A percentile compares a stretch with the other conserved stretches of the same genome.
Evolutionary conservation across 92 coral and sea anemone species (phyloP).

Genomic region (Porites evermanni): DNA sequence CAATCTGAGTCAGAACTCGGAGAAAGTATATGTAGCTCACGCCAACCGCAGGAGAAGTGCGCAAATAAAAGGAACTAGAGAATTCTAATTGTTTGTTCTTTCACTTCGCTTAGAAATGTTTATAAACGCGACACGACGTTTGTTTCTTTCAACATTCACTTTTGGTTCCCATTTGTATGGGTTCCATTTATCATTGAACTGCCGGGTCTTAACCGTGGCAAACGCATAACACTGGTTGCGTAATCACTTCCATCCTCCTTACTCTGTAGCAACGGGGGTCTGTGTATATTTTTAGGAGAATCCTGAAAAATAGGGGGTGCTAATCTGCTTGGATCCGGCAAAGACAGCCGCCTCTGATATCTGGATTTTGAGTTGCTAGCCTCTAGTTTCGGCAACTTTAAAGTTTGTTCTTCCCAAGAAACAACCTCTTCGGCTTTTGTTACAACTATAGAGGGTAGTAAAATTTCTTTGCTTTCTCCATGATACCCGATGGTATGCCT

Average conservation of each 20-base stretch:
- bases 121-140: too few species aligned
- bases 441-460: constrained; percentile 27
- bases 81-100: too few species aligned
- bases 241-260: background rate
- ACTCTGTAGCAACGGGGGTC: constrained; percentile 4
- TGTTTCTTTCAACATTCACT: too few species aligned
- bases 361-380: constrained; percentile 6
- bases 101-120: too few species aligned
- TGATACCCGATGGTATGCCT: background rate
- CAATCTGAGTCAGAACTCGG: too few species aligned
- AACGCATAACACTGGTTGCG: background rate
- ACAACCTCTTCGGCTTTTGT: background rate
- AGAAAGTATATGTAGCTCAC: too few species aligned
- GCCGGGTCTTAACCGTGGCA: constrained; percentile 22
- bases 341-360: constrained; percentile 12
- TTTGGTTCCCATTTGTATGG: background rate
- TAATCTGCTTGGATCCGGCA: constrained; percentile 34
- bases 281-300: constrained; percentile 35
- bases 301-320: constrained; percentile 38
- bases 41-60: too few species aligned
- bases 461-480: background rate
- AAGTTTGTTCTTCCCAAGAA: background rate
- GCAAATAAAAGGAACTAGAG: too few species aligned
- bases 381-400: constrained; percentile 32
- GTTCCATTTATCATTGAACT: background rate